Evolutionary conservation across 92 coral and sea anemone genomes (phyloP), one percentile per base, ranked within the genome.

Genomic region (Galaxea fascicularis): DNA sequence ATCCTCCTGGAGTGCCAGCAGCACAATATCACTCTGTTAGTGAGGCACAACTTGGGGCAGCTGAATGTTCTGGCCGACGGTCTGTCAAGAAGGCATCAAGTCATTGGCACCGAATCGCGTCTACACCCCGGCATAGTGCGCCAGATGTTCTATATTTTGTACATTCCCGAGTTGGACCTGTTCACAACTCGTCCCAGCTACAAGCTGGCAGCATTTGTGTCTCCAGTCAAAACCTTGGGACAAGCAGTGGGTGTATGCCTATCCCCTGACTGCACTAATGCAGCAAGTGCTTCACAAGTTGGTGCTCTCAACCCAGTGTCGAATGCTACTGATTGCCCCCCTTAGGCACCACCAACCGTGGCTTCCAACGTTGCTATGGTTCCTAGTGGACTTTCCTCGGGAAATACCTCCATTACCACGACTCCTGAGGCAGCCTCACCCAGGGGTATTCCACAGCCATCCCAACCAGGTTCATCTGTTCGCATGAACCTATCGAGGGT

Each of bases 301-400:
- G 24, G 51, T 67, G 65, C 74, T 64, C 65, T 64, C 76, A 30
- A 30, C 17, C 52, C 73, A 78, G 64, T 85, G 84, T 25, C 21
- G 79, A 58, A 69, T 86, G 85, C 78, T 86, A 28, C 90, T 79
- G 31, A 46, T 79, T 22, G 86, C 54, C 9, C 85, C 74, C 1
- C 79, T 71, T 62, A 65, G 73, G 80, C 68, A 44, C 17, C 25
- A 35, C 62, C 89, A 85, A 84, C 77, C 64, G 16, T 85, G 84
- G 79, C 54, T 77, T 24, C 89, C 83, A 56, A 77, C 28, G 47
- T 72, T 77, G 0, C 62, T 77, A 18, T 18, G 69, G 45, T 71
- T 77, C 46, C 47, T 60, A 45, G 87, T 63, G 80, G 80, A 72
- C 54, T 59, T 49, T 71, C 80, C 56, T n/a, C n/a, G n/a, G n/a